Evolutionary conservation across 2,888 invertebrate genomes (phyloP).

Genomic region (Suillia variegata): DNA sequence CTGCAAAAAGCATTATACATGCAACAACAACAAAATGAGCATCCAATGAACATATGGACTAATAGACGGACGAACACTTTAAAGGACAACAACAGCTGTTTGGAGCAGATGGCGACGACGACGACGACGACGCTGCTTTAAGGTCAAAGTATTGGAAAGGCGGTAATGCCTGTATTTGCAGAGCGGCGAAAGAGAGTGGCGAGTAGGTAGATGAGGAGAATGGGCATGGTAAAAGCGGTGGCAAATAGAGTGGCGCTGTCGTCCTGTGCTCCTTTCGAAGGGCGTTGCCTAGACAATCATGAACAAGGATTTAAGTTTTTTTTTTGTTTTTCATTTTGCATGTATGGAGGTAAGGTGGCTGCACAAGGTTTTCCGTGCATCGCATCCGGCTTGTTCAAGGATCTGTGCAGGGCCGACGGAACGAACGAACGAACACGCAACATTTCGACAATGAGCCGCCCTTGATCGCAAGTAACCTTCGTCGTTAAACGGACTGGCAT

Average conservation of each 20-base stretch:
- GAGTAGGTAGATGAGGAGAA: background rate
- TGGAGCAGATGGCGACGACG: background rate
- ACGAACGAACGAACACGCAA: constrained; percentile 25
- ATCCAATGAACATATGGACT: no score
- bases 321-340: no score
- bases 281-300: constrained; percentile 4
- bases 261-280: background rate
- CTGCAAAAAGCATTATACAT: background rate
- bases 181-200: no score
- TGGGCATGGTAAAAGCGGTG: background rate
- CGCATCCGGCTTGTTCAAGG: no score
- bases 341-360: background rate
- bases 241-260: background rate
- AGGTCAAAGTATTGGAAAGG: no score
- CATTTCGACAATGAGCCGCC: constrained; percentile 42
- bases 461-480: constrained; percentile 45
- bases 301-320: constrained; percentile 16
- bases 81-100: constrained; percentile 33
- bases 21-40: background rate
- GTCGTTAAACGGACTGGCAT: background rate
- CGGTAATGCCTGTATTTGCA: no score
- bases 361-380: background rate
- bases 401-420: constrained; percentile 11
- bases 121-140: no score
- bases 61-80: no score